Conservation (phyloP, 2,113 vertebrate species). For the Podocnemis expansa region DNA sequence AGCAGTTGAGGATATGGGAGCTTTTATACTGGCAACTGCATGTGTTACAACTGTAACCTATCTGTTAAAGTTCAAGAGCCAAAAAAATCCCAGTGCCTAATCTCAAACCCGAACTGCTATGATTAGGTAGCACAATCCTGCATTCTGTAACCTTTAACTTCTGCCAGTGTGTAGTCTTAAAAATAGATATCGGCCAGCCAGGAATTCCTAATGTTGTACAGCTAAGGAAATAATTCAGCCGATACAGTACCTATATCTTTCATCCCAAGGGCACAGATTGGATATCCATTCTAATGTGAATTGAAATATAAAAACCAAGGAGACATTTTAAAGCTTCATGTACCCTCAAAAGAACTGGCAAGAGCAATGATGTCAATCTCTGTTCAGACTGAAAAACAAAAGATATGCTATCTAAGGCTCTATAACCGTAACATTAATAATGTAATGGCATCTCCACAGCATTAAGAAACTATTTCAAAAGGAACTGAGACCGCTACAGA, state of each 20-base stretch:
- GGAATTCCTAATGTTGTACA: not conserved
- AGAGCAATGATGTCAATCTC: not conserved
- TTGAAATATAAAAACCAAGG: not conserved
- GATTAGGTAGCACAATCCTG: not conserved
- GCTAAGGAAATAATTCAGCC: not conserved
- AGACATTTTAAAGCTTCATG: not conserved
- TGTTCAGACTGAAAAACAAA: not conserved
- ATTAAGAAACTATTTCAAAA: not conserved
- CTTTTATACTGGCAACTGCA: fast-evolving
- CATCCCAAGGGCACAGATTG: not conserved
- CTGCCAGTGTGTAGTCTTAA: slow-evolving; percentile 8
- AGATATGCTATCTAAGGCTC: not conserved
- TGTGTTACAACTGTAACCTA: fast-evolving
- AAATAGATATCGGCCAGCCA: slow-evolving; percentile 1
- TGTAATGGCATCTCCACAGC: not conserved
- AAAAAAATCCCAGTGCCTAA: not conserved
- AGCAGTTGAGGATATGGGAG: fast-evolving
- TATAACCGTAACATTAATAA: not conserved
- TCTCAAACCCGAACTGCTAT: not conserved
- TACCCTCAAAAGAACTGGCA: fast-evolving
- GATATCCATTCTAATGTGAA: not conserved
- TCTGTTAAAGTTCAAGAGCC: not conserved
- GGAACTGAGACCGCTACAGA: not conserved
- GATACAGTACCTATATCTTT: not conserved
- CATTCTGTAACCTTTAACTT: slow-evolving; percentile 17